phyloP scores from a whole-genome alignment of 2,797 vertebrate genomes.

The Merluccius polli region DNA sequence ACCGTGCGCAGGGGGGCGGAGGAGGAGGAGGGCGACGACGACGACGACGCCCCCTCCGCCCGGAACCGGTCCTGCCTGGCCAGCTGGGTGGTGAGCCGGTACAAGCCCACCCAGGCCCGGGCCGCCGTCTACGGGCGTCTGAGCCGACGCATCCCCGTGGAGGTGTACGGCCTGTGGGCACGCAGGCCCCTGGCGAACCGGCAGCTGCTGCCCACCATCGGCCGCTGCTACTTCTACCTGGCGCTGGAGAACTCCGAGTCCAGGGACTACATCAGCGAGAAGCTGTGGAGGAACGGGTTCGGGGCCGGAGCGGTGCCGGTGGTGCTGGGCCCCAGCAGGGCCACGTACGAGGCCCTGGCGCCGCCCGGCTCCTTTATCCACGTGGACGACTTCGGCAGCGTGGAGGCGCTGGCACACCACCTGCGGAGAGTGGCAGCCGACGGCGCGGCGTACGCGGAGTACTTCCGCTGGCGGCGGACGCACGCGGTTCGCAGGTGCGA shows the following conservation, averaged over 20 bases:
- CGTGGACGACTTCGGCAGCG: slow-evolving; percentile 75
- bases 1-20: slow-evolving; percentile 48
- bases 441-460: slow-evolving; percentile 62
- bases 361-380: slow-evolving; percentile 83
- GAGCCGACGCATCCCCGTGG: slow-evolving; percentile 69
- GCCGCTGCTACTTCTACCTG: slow-evolving; percentile 82
- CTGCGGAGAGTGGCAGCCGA: slow-evolving; percentile 69
- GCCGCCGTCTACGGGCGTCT: slow-evolving; percentile 69
- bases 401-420: slow-evolving; percentile 70
- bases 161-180: slow-evolving; percentile 76
- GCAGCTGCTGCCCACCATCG: slow-evolving; percentile 72
- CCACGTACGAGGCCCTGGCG: slow-evolving; percentile 74
- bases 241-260: slow-evolving; percentile 86
- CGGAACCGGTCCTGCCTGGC: slow-evolving; percentile 68
- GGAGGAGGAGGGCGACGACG: neutral
- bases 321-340: slow-evolving; percentile 78
- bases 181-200: slow-evolving; percentile 60
- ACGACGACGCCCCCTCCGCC: slow-evolving; percentile 36
- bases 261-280: slow-evolving; percentile 88
- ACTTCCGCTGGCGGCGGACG: slow-evolving; percentile 73
- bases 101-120: slow-evolving; percentile 67
- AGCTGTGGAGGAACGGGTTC: slow-evolving; percentile 85
- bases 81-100: slow-evolving; percentile 85
- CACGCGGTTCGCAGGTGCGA: slow-evolving; percentile 64
- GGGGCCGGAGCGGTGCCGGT: slow-evolving; percentile 76